A percentile compares a stretch with the other conserved stretches of the same genome.
Conservation (phyloP, 2,888 invertebrate genomes). For the Seira ritae region DNA sequence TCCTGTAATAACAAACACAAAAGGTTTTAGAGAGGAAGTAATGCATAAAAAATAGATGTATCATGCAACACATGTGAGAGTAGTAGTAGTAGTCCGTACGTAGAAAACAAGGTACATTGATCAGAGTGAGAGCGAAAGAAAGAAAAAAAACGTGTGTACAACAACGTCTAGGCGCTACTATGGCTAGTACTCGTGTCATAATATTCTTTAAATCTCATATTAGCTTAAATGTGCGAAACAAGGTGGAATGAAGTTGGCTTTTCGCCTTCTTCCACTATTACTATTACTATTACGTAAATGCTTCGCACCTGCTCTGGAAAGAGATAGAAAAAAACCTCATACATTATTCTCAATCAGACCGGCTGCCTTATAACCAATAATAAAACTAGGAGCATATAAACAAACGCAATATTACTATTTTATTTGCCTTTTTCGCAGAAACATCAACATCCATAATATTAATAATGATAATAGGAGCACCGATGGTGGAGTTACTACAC, state of each 20-base stretch:
- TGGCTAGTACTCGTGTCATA: neutral
- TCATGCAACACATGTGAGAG: slow-evolving; percentile 11
- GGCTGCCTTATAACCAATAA: neutral
- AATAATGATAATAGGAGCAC: slow-evolving; percentile 12
- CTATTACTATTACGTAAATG: neutral
- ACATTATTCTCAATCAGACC: slow-evolving; percentile 13
- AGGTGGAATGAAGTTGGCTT: neutral
- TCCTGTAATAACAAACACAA: slow-evolving; percentile 16
- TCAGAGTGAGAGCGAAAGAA: neutral
- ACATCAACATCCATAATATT: slow-evolving; percentile 13
- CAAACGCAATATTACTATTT: slow-evolving; percentile 5
- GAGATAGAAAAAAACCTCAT: neutral
- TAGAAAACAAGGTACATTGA: too few species aligned
- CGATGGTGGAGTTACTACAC: neutral
- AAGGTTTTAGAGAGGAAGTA: slow-evolving; percentile 7
- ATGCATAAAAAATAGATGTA: slow-evolving; percentile 13
- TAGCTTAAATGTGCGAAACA: neutral
- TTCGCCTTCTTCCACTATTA: neutral
- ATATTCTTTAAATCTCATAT: slow-evolving; percentile 1
- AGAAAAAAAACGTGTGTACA: neutral
- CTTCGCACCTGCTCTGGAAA: neutral
- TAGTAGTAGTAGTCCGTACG: too few species aligned
- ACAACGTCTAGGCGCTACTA: neutral
- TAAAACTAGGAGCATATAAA: neutral
- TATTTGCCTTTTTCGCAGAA: slow-evolving; percentile 15